phyloP scores from a whole-genome alignment of 2,113 vertebrate genomes.

The Cnemophilus loriae region DNA sequence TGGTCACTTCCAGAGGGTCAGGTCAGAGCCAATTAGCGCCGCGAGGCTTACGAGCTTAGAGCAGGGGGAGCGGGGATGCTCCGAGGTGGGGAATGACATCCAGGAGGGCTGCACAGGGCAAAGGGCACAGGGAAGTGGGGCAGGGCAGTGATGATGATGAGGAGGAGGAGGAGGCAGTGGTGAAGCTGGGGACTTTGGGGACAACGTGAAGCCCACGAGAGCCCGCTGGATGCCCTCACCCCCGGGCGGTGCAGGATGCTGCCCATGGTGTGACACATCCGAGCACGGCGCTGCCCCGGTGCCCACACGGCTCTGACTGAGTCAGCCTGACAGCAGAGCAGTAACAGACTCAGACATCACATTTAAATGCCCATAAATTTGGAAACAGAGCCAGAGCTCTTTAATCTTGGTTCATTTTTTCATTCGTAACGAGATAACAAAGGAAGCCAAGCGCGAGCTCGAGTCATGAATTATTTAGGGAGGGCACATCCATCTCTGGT shows the following conservation, averaged over 20 bases:
- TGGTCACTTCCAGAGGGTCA: background rate
- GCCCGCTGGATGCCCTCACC: background rate
- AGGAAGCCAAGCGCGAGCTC: background rate
- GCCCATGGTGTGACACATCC: background rate
- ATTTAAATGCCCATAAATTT: slow-evolving; percentile 39
- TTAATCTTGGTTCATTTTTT: slow-evolving; percentile 31
- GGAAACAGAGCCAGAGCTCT: slow-evolving; percentile 32
- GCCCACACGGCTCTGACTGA: background rate
- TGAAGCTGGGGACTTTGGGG: background rate
- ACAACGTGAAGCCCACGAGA: accelerated
- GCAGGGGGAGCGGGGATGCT: background rate
- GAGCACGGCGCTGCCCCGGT: accelerated
- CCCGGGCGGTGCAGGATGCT: background rate
- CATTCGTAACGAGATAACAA: background rate
- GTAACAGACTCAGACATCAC: background rate
- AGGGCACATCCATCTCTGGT: background rate
- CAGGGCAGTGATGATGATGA: accelerated
- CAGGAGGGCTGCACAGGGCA: background rate
- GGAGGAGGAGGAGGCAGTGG: background rate
- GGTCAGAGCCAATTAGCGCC: background rate
- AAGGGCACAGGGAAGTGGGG: background rate
- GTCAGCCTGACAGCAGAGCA: background rate
- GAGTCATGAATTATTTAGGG: slow-evolving; percentile 20
- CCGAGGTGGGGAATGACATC: accelerated
- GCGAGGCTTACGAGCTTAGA: background rate